phyloP scores from a whole-genome alignment of 2,888 invertebrate genomes.

The Archaeoteleia sp. region DNA sequence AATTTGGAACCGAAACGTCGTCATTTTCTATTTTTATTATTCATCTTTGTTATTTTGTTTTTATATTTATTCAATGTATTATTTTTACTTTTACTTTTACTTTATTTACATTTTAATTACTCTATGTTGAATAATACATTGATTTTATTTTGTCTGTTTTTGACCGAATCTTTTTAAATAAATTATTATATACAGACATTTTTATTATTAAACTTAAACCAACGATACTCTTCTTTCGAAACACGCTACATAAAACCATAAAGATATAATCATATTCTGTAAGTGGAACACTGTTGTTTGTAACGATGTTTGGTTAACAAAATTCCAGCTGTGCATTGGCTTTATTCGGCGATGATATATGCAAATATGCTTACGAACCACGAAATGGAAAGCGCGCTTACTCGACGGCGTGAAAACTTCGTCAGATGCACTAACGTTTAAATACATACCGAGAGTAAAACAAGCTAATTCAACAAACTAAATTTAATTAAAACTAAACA shows the following conservation, averaged over 20 bases:
- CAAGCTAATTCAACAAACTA: slow-evolving; percentile 19
- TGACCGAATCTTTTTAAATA: too few relatives aligned
- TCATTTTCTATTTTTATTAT: too few relatives aligned
- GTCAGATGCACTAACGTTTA: slow-evolving; percentile 20
- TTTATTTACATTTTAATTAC: too few relatives aligned
- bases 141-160: too few relatives aligned
- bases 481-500: slow-evolving; percentile 23
- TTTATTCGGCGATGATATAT: slow-evolving; percentile 39
- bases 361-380: slow-evolving; percentile 33
- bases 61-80: too few relatives aligned
- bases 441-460: background rate
- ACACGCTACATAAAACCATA: slow-evolving; percentile 18
- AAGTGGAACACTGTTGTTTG: slow-evolving; percentile 15
- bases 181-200: too few relatives aligned
- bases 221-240: too few relatives aligned
- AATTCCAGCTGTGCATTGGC: slow-evolving; percentile 38
- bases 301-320: slow-evolving; percentile 44
- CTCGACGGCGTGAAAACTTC: slow-evolving; percentile 25
- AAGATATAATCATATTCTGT: slow-evolving; percentile 10
- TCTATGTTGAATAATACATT: too few relatives aligned
- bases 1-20: too few relatives aligned
- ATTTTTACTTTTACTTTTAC: too few relatives aligned
- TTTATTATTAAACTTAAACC: too few relatives aligned
- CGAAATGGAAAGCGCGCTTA: slow-evolving; percentile 28
- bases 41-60: too few relatives aligned